Conservation (phyloP, 2,888 invertebrate species). For the Pandemis cinnamomeana region DNA sequence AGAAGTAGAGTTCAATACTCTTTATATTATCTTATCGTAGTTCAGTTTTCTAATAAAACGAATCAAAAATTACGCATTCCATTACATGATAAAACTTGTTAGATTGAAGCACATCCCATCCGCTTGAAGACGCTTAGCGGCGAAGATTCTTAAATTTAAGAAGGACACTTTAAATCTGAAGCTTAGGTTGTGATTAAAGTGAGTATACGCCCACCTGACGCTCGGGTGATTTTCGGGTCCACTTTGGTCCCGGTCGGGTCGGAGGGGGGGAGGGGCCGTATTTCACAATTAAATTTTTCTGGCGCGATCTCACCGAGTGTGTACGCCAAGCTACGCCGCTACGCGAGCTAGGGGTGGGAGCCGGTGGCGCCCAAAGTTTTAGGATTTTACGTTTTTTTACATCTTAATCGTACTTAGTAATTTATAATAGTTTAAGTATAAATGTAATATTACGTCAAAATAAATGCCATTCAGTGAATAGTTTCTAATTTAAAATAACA, state of each 20-base stretch:
- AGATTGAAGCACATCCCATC: constrained; percentile 1
- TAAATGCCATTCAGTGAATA: too few relatives aligned
- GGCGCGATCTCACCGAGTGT: constrained; percentile 74
- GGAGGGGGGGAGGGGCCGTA: constrained; percentile 62
- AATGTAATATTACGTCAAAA: too few relatives aligned
- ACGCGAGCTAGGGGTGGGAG: constrained; percentile 60
- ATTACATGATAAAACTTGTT: neutral
- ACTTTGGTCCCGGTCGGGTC: constrained; percentile 44
- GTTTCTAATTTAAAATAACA: too few relatives aligned
- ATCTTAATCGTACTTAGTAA: too few relatives aligned
- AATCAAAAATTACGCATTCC: neutral
- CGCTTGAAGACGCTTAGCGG: neutral
- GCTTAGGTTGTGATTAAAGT: constrained; percentile 44
- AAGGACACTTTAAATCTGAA: constrained; percentile 41
- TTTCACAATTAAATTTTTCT: constrained; percentile 83
- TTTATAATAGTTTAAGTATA: too few relatives aligned
- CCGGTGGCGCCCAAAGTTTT: constrained; percentile 59
- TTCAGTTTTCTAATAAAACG: neutral
- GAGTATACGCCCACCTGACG: constrained; percentile 52
- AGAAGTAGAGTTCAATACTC: too few relatives aligned
- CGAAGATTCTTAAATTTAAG: constrained; percentile 45
- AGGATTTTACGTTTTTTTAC: neutral
- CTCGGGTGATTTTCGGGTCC: constrained; percentile 41
- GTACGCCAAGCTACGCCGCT: constrained; percentile 71
- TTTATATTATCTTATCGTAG: too few relatives aligned